A percentile compares a stretch with the other conserved stretches of the same genome.
Evolutionary conservation across 2,113 vertebrate species (phyloP).

Genomic region (Larimichthys polyactis): DNA sequence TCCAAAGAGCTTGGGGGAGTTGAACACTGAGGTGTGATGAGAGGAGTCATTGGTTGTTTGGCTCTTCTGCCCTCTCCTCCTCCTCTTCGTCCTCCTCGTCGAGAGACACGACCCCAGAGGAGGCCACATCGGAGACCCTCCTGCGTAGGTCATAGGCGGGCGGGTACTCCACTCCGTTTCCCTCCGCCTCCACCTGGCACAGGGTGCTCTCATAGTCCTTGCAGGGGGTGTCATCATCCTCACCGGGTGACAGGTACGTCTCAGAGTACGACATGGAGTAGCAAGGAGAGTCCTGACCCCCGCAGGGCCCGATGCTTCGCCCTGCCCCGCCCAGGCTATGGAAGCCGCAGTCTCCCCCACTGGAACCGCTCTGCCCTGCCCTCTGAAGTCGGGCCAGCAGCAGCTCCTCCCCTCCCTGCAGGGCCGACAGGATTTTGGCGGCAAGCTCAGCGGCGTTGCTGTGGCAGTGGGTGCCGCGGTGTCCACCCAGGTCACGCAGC

Average conservation of each 20-base stretch:
- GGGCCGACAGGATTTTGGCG: conserved; percentile 91
- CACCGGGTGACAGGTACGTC: conserved; percentile 90
- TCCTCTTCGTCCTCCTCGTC: conserved; percentile 90
- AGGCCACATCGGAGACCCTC: conserved; percentile 93
- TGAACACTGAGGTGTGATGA: conserved; percentile 40
- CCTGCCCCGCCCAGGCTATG: conserved; percentile 85
- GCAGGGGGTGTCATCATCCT: conserved; percentile 89
- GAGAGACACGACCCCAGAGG: conserved; percentile 94
- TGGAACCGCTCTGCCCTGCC: conserved; percentile 80
- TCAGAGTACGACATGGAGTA: conserved; percentile 91
- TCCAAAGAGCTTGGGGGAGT: conserved; percentile 7
- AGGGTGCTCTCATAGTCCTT: conserved; percentile 88
- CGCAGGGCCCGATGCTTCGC: conserved; percentile 82
- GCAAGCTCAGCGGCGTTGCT: conserved; percentile 88
- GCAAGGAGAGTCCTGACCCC: conserved; percentile 88
- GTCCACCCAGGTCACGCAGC: conserved; percentile 83
- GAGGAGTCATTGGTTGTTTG: conserved; percentile 74
- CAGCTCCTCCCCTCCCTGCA: conserved; percentile 88
- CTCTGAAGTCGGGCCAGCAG: conserved; percentile 89
- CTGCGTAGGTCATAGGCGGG: conserved; percentile 81
- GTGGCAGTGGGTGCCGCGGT: conserved; percentile 76
- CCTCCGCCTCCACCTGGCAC: conserved; percentile 71
- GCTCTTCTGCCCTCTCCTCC: conserved; percentile 76
- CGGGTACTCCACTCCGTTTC: conserved; percentile 34
- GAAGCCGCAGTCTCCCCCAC: conserved; percentile 88